These are phyloP conservation scores for Phylloscopus trochilus DNA, from an alignment of 2,113 vertebrate genomes.

Conservation along the genomic window DNA sequence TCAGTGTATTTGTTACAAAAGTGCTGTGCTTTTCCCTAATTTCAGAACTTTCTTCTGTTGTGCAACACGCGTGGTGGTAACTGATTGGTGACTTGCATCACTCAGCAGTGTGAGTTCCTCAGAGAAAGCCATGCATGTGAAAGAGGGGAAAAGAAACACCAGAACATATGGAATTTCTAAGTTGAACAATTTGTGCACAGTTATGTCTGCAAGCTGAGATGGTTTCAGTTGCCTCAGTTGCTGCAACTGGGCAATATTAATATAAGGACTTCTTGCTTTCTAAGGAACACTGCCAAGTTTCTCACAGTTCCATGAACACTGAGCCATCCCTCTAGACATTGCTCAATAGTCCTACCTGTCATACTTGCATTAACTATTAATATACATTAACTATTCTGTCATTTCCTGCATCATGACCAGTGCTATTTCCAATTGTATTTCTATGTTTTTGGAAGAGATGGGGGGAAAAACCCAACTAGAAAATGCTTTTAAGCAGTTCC, in stretches of 20 bases:
- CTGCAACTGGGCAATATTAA: not conserved
- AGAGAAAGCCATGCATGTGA: not conserved
- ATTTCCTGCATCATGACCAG: not conserved
- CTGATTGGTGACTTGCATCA: not conserved
- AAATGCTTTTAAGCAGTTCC: not conserved
- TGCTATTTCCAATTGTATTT: not conserved
- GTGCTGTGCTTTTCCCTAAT: not conserved
- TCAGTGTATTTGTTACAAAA: not conserved
- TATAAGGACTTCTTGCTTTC: slow-evolving; percentile 14
- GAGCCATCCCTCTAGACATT: not conserved
- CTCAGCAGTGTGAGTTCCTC: not conserved
- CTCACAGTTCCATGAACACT: not conserved
- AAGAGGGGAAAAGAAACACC: not conserved
- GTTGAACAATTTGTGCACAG: not conserved
- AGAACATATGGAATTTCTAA: not conserved
- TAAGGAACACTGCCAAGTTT: not conserved
- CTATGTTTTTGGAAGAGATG: not conserved
- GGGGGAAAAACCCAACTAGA: not conserved
- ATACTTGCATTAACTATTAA: not conserved
- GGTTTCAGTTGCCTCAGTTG: not conserved
- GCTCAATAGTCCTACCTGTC: not conserved
- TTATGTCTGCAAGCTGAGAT: not conserved
- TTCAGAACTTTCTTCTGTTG: not conserved
- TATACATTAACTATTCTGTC: not conserved
- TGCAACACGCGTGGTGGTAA: not conserved